Base-by-base conservation (phyloP, 2,797 vertebrate genomes). In the Anguilla pacifica region DNA sequence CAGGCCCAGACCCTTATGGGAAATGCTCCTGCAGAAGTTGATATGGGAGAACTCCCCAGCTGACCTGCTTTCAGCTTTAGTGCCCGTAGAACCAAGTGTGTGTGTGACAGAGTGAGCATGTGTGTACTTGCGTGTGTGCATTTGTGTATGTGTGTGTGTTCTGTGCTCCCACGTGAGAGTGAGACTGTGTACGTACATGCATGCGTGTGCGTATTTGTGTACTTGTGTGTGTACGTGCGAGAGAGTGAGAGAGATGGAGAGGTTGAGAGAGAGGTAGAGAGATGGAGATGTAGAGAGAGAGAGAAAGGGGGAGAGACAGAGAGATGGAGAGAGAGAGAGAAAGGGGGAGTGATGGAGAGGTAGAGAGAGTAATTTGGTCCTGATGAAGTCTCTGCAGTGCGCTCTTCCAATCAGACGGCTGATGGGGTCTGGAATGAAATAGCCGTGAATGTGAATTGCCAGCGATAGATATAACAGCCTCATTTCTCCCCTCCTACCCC, bases 401-500 rank as follows among this genome's bases (percentile, higher is more conserved):
- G 91, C 94, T 95, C 94, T 95, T 93, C 91, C 97, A 97, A 95
- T 97, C 97, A 97, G 97, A 96, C 97, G 97, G 96, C 94, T 97
- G 96, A 97, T 97, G 96, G 96, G 96, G 96, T 96, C 95, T 95
- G 94, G 97, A 96, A 97, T 97, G 96, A 96, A 97, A 97, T 96
- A 96, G 94, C 94, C 95, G 96, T 93, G 93, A 95, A 96, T 96
- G 96, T 95, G 96, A 97, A 97, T 97, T 97, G 96, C 95, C 93
- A 92, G 95, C 95, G 91, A 97, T 97, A 96, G 96, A 97, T 96
- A 97, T 96, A 96, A 97, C 95, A 95, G 96, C 95, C 96, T 93
- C 94, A 95, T 96, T 97, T 96, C 94, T 96, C 91, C 92, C 93
- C 93, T 93, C 92, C 89, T 86, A 70, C 91, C 85, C 92, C 84